Evolutionary conservation across 1,140 invertebrate species (phyloP), one percentile per base, ranked within the genome.

Genomic region (Melanaphis sacchari): DNA sequence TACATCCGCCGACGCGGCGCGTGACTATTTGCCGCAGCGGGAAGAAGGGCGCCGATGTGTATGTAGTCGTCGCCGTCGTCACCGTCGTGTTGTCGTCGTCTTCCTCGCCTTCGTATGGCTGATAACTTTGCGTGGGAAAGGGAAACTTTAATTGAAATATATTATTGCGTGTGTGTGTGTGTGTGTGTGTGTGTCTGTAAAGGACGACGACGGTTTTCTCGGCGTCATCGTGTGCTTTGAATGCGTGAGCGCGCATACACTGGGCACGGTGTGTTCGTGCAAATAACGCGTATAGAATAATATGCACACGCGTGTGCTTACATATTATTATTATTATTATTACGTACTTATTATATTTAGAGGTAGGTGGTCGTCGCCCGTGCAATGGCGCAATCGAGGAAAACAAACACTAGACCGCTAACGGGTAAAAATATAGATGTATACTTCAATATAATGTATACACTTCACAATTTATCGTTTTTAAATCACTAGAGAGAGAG

Each of bases 101-200:
- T 31, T 49, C 38, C 31, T 43, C 18, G 43, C 36, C 87, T 36
- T 38, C 43, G n/a, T 52, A 22, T 38, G 87, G 87, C 43, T 21
- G 43, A 46, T 46, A 49, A 36, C 85, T 52, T 52, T 49, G 46
- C 21, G 18, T 11, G 31, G 11, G 84, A 43, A 38, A 24, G 7
- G 87, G 41, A 89, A 89, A 89, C 31, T 89, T 89, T 24, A 52
- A 89, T 89, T 89, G 43, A 89, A 89, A 89, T 52, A 84, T 84
- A 84, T 40, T 38, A 22, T 76, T 36, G 11, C 22, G 76, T 9
- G 76, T 38, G 59, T 15, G n/a, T 22, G 59, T n/a, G 52, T 24
- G 5, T 7, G 11, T 36, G 76, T 9, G 76, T 38, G 59, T 15
- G n/a, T 22, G 59, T n/a, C 22, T 24, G 5, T 7, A n/a, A 59